Conservation (phyloP, 2,797 vertebrate genomes). For the Sebastes cheni region DNA sequence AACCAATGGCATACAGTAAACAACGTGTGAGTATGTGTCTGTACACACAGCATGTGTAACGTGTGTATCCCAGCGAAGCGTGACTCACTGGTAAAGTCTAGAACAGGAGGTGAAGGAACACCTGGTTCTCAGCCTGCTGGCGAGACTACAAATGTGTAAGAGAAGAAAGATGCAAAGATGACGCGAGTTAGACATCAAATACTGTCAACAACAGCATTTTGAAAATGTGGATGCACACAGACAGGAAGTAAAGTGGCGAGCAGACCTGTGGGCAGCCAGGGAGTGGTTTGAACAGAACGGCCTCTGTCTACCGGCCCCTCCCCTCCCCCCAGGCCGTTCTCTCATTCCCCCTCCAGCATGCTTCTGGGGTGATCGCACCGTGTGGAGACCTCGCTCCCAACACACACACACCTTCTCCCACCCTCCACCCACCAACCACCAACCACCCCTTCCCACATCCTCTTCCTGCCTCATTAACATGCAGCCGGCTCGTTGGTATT, state of each 20-base stretch:
- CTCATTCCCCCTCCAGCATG: constrained; percentile 34
- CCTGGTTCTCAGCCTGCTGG: constrained; percentile 1
- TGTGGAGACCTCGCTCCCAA: constrained; percentile 17
- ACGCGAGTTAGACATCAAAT: background rate
- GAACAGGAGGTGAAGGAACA: constrained; percentile 1
- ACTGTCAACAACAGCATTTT: background rate
- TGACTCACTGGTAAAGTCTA: background rate
- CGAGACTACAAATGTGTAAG: background rate
- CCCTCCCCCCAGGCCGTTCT: constrained; percentile 19
- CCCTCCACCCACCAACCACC: background rate
- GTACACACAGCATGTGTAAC: background rate
- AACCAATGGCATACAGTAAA: background rate
- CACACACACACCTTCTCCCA: constrained; percentile 16
- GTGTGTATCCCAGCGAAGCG: background rate
- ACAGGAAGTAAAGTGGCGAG: constrained; percentile 4
- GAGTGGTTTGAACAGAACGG: constrained; percentile 38
- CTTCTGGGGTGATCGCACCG: constrained; percentile 30
- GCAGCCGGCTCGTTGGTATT: constrained; percentile 62
- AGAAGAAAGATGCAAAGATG: constrained; percentile 14
- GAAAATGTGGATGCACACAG: background rate
- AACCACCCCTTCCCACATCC: constrained; percentile 45
- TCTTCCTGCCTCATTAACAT: constrained; percentile 70
- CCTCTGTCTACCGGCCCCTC: constrained; percentile 42
- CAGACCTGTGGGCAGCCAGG: constrained; percentile 37
- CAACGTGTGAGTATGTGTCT: background rate